These are phyloP conservation scores for Caenorhabditis briggsae DNA, from an alignment of 1,140 invertebrate species.

Conservation along the genomic window DNA sequence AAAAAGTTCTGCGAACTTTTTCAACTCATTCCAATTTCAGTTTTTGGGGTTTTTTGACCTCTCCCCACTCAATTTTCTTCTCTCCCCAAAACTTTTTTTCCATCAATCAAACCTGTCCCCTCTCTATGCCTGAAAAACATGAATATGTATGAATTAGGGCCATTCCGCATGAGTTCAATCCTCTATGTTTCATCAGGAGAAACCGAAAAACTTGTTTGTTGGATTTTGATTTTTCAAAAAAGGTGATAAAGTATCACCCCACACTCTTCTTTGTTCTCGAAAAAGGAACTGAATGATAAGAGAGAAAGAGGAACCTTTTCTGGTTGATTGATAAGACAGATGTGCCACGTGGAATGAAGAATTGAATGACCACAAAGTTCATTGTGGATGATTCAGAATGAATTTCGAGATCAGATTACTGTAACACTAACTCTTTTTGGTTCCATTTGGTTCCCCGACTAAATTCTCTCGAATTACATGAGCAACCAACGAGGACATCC, in stretches of 20 bases:
- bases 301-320: neutral
- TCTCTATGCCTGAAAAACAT: neutral
- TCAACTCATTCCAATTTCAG: neutral
- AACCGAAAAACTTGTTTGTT: neutral
- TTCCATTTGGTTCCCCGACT: no score
- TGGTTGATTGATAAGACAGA: neutral
- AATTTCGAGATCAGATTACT: neutral
- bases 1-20: no score
- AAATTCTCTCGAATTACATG: no score
- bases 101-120: conserved; percentile 44
- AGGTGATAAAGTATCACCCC: neutral
- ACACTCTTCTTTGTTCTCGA: neutral
- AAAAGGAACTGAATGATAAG: neutral
- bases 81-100: neutral
- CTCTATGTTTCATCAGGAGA: neutral
- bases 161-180: conserved; percentile 49
- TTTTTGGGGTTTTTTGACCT: neutral
- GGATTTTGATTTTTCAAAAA: conserved; percentile 18
- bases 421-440: conserved; percentile 6
- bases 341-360: neutral
- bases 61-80: neutral
- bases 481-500: no score
- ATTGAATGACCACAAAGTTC: no score
- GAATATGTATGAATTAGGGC: conserved; percentile 52
- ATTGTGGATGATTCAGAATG: neutral